Evolutionary conservation across 1,140 invertebrate genomes (phyloP), one percentile per base, ranked within the genome.

Genomic region (Drosophila watanabei): DNA sequence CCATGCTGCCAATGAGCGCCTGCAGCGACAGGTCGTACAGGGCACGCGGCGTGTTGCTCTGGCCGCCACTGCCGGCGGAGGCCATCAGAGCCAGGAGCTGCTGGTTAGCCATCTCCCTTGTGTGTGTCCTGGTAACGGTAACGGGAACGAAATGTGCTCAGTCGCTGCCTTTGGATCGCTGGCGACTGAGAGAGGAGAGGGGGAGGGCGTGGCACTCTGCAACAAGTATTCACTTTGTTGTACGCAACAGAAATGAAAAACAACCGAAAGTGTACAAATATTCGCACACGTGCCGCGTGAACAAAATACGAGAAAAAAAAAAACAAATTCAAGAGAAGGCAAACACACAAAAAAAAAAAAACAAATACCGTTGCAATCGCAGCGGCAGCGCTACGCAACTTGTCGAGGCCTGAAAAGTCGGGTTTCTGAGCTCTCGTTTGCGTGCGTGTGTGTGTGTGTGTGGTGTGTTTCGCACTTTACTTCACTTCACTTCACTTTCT

Each of bases 401-500:
- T 39, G 18, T 24, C 14, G 33, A 64, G n/a, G 62, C 33, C 24
- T 9, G n/a, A 68, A 24, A 39, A 35, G 43, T 48, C 33, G 54
- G 20, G 35, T 39, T 48, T 56, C 43, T 60, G 43, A 45, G 66
- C 49, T 65, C 49, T 65, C 43, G 70, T 56, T 5, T 65, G n/a
- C 48, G 45, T 60, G 20, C 30, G 39, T 39, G 39, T 45, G 41
- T 49, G n/a, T 46, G 24, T 28, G 14, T 28, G 24, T 49, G 14
- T 49, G 24, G 46, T 49, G 13, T 28, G 66, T 68, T 33, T 41
- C 28, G 66, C 62, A 65, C 56, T 66, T 69, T 45, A 69, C 71
- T 69, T 70, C 35, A 69, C 71, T 66, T 72, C 62, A 84, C 77
- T 87, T 87, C 83, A 87, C 83, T 87, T 87, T 87, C 84, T 88